phyloP scores from a whole-genome alignment of 2,113 vertebrate species.

The Carlito syrichta region DNA sequence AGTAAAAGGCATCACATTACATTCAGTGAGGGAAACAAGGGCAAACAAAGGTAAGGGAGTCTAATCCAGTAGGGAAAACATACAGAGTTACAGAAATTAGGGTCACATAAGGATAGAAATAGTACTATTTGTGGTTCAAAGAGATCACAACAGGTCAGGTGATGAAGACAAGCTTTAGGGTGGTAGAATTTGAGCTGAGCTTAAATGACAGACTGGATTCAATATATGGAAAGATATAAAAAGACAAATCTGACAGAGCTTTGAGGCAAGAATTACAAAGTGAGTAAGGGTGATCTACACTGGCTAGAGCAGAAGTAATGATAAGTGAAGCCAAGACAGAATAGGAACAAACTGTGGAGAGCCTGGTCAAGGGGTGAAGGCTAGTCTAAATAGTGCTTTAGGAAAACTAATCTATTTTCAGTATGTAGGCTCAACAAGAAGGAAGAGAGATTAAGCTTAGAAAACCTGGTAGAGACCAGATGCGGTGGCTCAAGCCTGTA shows the following conservation, averaged over 20 bases:
- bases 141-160: neutral
- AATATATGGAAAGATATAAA: neutral
- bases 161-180: neutral
- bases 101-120: neutral
- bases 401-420: neutral
- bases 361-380: neutral
- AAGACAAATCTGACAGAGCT: neutral
- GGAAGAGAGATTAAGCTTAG: neutral
- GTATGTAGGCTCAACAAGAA: neutral
- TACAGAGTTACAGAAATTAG: neutral
- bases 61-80: neutral
- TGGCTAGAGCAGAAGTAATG: neutral
- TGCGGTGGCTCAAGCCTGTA: too few relatives aligned
- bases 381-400: neutral
- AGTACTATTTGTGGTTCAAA: neutral
- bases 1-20: neutral
- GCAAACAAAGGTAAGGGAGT: neutral
- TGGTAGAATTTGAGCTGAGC: neutral
- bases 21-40: neutral
- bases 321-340: neutral
- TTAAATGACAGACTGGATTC: neutral
- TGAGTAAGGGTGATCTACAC: neutral
- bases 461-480: neutral
- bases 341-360: neutral
- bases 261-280: neutral